Evolutionary conservation across 2,888 invertebrate genomes (phyloP).

Genomic region (Sphaerophoria rueppellii): DNA sequence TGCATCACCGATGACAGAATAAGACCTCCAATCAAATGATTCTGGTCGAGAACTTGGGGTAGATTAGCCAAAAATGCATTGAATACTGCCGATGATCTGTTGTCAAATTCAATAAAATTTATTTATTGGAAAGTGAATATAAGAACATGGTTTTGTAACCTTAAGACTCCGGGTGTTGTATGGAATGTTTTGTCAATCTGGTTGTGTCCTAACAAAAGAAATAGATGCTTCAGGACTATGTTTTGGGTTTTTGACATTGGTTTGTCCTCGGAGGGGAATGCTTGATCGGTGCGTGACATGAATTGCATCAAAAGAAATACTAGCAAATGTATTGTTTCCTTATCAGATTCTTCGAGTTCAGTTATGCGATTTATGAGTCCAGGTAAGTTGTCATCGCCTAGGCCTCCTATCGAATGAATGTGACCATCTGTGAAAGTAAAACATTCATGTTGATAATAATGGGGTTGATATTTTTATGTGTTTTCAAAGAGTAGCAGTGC

Average conservation of each 20-base stretch:
- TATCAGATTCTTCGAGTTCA: conserved; percentile 96
- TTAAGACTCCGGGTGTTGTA: conserved; percentile 92
- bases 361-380: conserved; percentile 92
- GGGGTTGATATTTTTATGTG: too few species aligned
- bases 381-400: conserved; percentile 92
- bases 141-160: conserved; percentile 83
- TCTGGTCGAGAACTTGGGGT: conserved; percentile 97
- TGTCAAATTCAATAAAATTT: conserved; percentile 36
- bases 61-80: conserved; percentile 97
- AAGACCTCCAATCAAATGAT: conserved; percentile 95
- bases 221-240: conserved; percentile 94
- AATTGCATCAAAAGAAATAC: conserved; percentile 99
- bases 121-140: background rate
- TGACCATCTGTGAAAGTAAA: conserved; percentile 85
- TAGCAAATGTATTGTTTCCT: conserved; percentile 96
- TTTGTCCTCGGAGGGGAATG: conserved; percentile 94
- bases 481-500: too few species aligned
- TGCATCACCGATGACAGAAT: conserved; percentile 93
- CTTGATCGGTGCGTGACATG: conserved; percentile 91
- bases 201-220: conserved; percentile 96
- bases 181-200: conserved; percentile 95
- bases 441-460: too few species aligned
- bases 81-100: conserved; percentile 95
- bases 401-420: conserved; percentile 91
- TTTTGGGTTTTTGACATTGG: conserved; percentile 90